These are phyloP conservation scores for Lethenteron reissneri DNA, from an alignment of 2,113 vertebrate genomes.

Conservation along the genomic window DNA sequence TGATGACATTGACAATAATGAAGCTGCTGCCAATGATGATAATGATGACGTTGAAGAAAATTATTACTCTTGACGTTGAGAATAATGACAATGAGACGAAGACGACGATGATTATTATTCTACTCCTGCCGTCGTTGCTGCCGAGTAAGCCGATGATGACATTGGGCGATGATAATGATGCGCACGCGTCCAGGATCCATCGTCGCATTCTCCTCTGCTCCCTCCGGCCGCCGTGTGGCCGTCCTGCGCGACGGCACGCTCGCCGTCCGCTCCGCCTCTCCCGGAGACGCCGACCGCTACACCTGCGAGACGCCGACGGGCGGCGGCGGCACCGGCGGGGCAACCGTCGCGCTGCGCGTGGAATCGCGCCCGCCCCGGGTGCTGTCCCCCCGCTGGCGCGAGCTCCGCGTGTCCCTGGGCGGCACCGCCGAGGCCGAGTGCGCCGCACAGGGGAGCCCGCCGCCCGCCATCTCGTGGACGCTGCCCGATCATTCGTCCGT, in stretches of 20 bases:
- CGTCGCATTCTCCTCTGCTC: too few species aligned
- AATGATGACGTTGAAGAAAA: too few species aligned
- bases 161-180: too few species aligned
- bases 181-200: too few species aligned
- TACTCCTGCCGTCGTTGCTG: too few species aligned
- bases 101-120: too few species aligned
- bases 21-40: too few species aligned
- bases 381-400: constrained; percentile 29
- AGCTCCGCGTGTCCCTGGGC: constrained; percentile 35
- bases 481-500: constrained; percentile 30
- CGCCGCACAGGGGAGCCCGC: constrained; percentile 33
- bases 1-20: too few species aligned
- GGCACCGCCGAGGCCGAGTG: constrained; percentile 38
- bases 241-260: constrained; percentile 34
- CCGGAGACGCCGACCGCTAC: constrained; percentile 47
- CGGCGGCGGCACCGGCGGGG: constrained; percentile 32
- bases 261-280: constrained; percentile 31
- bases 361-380: constrained; percentile 31
- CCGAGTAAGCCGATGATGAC: too few species aligned
- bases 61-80: too few species aligned
- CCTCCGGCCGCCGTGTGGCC: too few species aligned
- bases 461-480: constrained; percentile 45
- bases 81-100: too few species aligned
- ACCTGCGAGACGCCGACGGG: constrained; percentile 40
- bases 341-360: constrained; percentile 27